phyloP scores from a whole-genome alignment of 2,113 vertebrate species.

The Arvicanthis niloticus region DNA sequence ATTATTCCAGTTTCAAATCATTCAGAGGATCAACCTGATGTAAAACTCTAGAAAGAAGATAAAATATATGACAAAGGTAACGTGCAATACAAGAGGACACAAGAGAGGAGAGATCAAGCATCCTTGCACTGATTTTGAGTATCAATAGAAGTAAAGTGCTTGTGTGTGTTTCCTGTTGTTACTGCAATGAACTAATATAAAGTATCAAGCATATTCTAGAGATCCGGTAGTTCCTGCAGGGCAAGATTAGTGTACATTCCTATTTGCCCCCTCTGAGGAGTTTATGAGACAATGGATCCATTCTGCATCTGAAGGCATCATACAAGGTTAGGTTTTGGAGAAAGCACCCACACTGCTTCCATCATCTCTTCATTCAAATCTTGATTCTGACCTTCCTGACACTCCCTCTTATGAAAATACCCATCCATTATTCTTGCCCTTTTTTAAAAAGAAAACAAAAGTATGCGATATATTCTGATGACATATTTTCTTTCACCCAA shows the following conservation, averaged over 20 bases:
- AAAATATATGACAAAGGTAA: constrained; percentile 11
- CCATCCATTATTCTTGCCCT: not conserved
- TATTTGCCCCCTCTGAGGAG: not conserved
- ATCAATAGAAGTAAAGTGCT: not conserved
- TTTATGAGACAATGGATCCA: not conserved
- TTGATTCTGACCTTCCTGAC: not conserved
- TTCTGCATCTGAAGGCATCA: not conserved
- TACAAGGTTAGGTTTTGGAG: not conserved
- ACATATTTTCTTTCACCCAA: not conserved
- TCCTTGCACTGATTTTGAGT: not conserved
- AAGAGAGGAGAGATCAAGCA: not conserved
- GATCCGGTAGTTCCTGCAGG: not conserved
- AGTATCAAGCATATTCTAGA: not conserved
- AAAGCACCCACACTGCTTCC: fast-evolving
- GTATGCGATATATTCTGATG: not conserved
- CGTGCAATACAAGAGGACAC: not conserved
- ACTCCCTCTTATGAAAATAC: not conserved
- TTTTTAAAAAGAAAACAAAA: not conserved
- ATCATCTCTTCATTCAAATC: not conserved
- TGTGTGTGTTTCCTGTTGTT: not conserved
- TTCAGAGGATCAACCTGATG: not conserved
- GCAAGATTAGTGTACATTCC: not conserved
- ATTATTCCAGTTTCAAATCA: constrained; percentile 6
- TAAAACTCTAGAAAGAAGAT: not conserved
- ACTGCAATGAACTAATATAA: not conserved